Percentiles rank a stretch among this genome's conserved stretches.
These are phyloP conservation scores for Solenopsis fugax DNA, from an alignment of 1,140 invertebrate genomes.

Conservation along the genomic window DNA sequence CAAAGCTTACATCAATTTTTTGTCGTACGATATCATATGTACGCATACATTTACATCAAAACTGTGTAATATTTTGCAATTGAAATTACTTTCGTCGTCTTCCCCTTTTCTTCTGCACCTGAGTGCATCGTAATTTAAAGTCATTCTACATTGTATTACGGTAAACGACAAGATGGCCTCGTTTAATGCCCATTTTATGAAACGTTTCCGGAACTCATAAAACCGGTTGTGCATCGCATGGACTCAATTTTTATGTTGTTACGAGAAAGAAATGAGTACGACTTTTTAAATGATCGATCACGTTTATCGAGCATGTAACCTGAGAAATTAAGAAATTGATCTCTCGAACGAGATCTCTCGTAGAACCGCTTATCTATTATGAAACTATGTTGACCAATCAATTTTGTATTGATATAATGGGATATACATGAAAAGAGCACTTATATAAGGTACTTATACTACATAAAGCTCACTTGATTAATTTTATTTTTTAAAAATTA, in stretches of 20 bases:
- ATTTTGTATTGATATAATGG: neutral
- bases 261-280: conserved; percentile 13
- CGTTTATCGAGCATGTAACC: neutral
- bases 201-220: conserved; percentile 43
- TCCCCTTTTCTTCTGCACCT: neutral
- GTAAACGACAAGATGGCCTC: conserved; percentile 28
- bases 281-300: conserved; percentile 22
- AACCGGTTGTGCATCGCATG: conserved; percentile 36
- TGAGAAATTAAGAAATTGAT: neutral
- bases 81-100: conserved; percentile 4
- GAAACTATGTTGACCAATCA: neutral
- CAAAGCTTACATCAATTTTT: neutral
- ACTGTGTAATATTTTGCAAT: neutral
- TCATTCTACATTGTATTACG: conserved; percentile 10
- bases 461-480: too few relatives aligned
- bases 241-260: conserved; percentile 18
- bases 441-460: neutral
- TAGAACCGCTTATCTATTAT: neutral
- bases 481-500: too few relatives aligned
- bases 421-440: neutral
- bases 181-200: conserved; percentile 31
- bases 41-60: neutral
- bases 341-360: neutral
- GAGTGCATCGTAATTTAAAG: neutral
- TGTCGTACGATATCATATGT: neutral